Evolutionary conservation across 2,113 vertebrate genomes (phyloP), one percentile per base, ranked within the genome.

Genomic region (Campylomormyrus numenius): DNA sequence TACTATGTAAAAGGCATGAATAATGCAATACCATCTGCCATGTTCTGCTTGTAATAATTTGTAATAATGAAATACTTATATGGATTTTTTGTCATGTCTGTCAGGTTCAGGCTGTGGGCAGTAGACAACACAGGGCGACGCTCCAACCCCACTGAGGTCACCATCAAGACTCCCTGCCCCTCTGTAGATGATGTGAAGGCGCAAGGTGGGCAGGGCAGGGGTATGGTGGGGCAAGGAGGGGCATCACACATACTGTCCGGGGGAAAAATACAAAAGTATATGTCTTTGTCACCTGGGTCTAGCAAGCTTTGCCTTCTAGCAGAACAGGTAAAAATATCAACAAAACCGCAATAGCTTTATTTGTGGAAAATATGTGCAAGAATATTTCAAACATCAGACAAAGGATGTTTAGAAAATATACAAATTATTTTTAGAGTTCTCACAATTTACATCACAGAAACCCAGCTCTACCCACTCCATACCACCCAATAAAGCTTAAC

Each of bases 111-210:
- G 0, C 95, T 99, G 83, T 99, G 98, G 98, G 97, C 98, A 62
- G 98, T 99, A 0, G 98, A 99, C 94, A 99, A 98, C 94, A 99
- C 98, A 0, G 98, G 98, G 2, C 95, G 98, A 0, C 97, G 98
- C 3, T 99, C 98, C 87, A 96, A 96, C 91, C 97, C 98, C 6
- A 99, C 97, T 35, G 97, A 98, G 31, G 97, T 99, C 93, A 99
- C 96, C 0, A 98, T 99, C 91, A 99, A 99, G 94, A 99, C 97
- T 0, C 98, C 98, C 0, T 99, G 98, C 92, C 98, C 98, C 0
- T 97, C 98, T 85, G 98, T 99, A 90, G 98, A 99, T 89, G 98
- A 99, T 45, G 97, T 99, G 92, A 99, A 99, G 94, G 98, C 98
- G 80, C 98, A 99, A 97, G 98, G 98, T 99, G 93, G 96, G 93